Base-by-base conservation (phyloP, 2,797 vertebrate genomes). In the Gouania willdenowi region DNA sequence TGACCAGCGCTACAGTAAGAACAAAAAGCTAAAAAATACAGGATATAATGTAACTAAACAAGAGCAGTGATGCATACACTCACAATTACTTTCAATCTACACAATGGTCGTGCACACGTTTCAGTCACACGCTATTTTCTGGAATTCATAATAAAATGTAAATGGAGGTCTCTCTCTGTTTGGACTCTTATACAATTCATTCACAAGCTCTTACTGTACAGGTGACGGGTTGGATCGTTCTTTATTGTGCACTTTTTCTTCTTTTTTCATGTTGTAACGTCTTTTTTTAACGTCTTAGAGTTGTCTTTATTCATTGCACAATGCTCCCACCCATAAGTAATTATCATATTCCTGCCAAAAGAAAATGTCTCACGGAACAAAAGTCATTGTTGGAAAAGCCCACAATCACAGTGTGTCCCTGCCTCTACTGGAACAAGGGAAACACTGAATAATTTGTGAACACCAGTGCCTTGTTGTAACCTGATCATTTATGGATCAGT, bases 401-500 rank as follows among this genome's bases (percentile, higher is more conserved):
- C 57, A 51, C 62, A 60, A 78, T 81, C 69, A 78, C 68, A 56
- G 67, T 28, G 31, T 29, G 37, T 63, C 40, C 12, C 26, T 8
- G 56, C 61, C 81, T 67, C 65, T 84, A 35, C 60, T 49, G 66
- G 24, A 87, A 74, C 49, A 75, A 71, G 56, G 80, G 79, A 63
- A 86, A 77, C 82, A 79, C 63, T 55, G 71, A 83, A 74, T 87
- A 69, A 90, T 90, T 86, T 82, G 77, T 51, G 54, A 59, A 76
- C 79, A 79, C 77, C 62, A 72, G 51, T 79, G 71, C 38, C 66
- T 87, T 67, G 64, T 80, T 84, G 83, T 89, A 91, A 91, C 86
- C 85, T 88, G 86, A 87, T 92, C 88, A 83, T 90, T 89, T 88
- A 87, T 89, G 88, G 79, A 92, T 88, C 88, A 90, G 74, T 83